Percentiles rank a stretch among this genome's conserved stretches.
These are phyloP conservation scores for Mizuhopecten yessoensis DNA, from an alignment of 1,140 invertebrate genomes.

Conservation along the genomic window DNA sequence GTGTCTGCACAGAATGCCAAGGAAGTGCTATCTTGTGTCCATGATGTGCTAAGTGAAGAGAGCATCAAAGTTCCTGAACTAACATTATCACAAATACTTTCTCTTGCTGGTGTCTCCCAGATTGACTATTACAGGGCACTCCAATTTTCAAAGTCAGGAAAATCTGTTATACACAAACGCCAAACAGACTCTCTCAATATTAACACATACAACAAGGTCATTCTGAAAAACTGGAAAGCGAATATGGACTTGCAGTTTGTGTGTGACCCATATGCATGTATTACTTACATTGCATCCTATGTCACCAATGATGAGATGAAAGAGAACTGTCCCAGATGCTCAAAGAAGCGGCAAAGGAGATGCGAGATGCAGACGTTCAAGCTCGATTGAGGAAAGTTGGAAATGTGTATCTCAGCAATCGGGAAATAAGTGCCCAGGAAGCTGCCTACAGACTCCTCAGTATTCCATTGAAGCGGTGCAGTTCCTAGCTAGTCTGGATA, in stretches of 20 bases:
- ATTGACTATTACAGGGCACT: not conserved
- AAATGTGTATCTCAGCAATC: not conserved
- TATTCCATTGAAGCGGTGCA: constrained; percentile 60
- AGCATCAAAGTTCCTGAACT: not conserved
- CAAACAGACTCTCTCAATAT: not conserved
- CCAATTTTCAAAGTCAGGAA: constrained; percentile 36
- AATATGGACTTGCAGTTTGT: constrained; percentile 58
- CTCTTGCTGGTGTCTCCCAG: not conserved
- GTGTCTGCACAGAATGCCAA: too few species aligned
- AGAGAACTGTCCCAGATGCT: constrained; percentile 52
- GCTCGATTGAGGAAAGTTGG: constrained; percentile 42
- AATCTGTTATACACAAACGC: constrained; percentile 42
- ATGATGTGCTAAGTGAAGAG: not conserved
- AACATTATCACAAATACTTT: not conserved
- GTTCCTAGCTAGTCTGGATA: constrained; percentile 54
- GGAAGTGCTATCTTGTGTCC: not conserved
- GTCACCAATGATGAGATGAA: constrained; percentile 64
- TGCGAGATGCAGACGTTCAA: constrained; percentile 20
- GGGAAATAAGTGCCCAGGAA: constrained; percentile 65
- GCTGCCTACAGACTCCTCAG: constrained; percentile 62
- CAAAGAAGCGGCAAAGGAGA: constrained; percentile 36
- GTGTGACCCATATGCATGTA: constrained; percentile 57
- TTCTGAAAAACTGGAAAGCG: constrained; percentile 53
- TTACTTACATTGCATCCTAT: constrained; percentile 54
- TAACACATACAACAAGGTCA: constrained; percentile 53